Evolutionary conservation across 2,113 vertebrate genomes (phyloP).

Genomic region (Halcyon malimbica): DNA sequence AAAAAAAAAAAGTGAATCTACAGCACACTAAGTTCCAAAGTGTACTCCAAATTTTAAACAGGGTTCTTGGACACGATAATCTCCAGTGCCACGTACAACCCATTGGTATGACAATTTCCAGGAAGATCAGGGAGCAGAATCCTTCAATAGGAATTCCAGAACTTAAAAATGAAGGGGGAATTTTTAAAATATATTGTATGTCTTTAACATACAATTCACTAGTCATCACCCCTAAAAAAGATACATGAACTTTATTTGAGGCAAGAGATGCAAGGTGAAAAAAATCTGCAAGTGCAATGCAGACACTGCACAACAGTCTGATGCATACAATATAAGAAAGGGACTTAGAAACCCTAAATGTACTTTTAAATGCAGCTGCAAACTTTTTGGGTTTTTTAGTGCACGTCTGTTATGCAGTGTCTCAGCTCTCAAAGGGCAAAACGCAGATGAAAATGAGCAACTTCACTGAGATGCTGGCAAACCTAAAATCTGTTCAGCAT

Average conservation of each 20-base stretch:
- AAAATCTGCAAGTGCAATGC: background rate
- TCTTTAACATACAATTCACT: background rate
- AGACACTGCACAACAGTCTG: background rate
- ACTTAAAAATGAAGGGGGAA: background rate
- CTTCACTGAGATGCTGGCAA: background rate
- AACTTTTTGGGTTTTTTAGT: background rate
- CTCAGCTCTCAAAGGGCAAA: background rate
- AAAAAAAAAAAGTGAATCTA: background rate
- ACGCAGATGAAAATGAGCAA: background rate
- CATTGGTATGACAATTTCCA: background rate
- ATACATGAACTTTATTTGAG: background rate
- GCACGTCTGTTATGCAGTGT: background rate
- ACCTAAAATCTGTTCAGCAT: background rate
- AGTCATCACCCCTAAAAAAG: background rate
- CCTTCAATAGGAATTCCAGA: background rate
- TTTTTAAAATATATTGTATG: background rate
- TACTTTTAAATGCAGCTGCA: background rate
- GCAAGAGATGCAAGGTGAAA: background rate
- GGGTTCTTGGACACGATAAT: background rate
- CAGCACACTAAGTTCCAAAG: background rate
- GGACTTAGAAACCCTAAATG: background rate
- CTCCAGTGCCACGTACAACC: background rate
- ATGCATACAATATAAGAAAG: background rate
- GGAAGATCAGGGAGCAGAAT: background rate
- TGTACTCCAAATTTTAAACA: slow-evolving; percentile 11